Evolutionary conservation across 2,113 vertebrate species (phyloP), one percentile per base, ranked within the genome.

Genomic region (Fregetta grallaria): DNA sequence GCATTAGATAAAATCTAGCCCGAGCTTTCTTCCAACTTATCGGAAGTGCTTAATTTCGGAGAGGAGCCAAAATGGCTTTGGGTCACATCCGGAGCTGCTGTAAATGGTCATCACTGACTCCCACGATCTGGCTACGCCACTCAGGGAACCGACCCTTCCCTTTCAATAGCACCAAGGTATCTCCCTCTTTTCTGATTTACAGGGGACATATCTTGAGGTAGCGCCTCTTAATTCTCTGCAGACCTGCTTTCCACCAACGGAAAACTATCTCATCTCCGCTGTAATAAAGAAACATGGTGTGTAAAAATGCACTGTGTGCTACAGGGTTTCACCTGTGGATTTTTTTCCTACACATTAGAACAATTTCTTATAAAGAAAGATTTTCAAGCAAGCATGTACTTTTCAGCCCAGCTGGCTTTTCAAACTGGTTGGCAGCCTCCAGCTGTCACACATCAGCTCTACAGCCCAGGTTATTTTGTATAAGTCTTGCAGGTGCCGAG

Each of bases 1-100:
- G 44, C 13, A 0, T 19, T 4, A 87, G 94, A 96, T 91, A 91
- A 97, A 94, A 90, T 91, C 92, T 66, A 49, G 27, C 66, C 63
- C 1, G 3, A 66, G 74, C 58, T 96, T 94, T 82, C 73, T 55
- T 88, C 44, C 0, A 0, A 38, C 53, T 81, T 58, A 19, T 53
- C 1, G 7, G 77, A 89, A 91, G 68, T 2, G 71, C 58, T 79
- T 70, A 1, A 61, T 90, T 94, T 88, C 14, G 0, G 45, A 88
- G 40, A 91, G 62, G 76, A 89, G 93, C 66, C 67, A 89, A 73
- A 94, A 49, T 49, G 81, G 62, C 81, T 94, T 83, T 76, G 49
- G 84, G 71, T 82, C 84, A 80, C 77, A 63, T 78, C 87, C 22
- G 6, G 73, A 95, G 70, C 66, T 82, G 74, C 77, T 87, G 38